Base-by-base conservation (phyloP, 2,113 vertebrate species). In the Carollia perspicillata region DNA sequence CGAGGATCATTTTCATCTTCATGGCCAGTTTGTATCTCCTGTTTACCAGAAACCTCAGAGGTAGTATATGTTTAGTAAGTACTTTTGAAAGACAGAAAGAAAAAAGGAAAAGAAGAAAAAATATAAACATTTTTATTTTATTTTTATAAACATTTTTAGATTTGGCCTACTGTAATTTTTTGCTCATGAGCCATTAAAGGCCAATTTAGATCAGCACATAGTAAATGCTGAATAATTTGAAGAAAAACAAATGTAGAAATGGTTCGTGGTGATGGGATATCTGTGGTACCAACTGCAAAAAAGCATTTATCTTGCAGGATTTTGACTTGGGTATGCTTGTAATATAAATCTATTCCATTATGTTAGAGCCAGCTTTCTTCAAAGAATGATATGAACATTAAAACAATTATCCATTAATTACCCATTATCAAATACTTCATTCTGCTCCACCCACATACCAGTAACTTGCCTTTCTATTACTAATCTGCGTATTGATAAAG, bases 351-450 rank as follows among this genome's bases (percentile, higher is more conserved):
- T 53, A n/a, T 60, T 44, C 22, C 23, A 66, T 78, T 69, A 91
- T 20, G 74, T 79, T 44, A 81, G 28, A 89, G 37, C 3, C 51
- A 92, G 47, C 4, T 66, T 81, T 93, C 35, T 78, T 92, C 77
- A 75, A 7, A 94, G 49, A 85, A 87, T 75, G 60, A 93, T 84
- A 47, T 30, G 80, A 81, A 89, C 37, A 79, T 69, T 93, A 69
- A 86, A 66, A 71, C 17, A 93, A 79, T 75, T 88, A 95, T 92
- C 58, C 33, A 69, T 86, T 89, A 93, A 58, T 26, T 58, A 26
- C 63, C 63, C 58, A 75, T 84, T 47, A 74, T 74, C 20, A 94
- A 37, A 81, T 95, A 81, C n/a, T 63, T 85, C 14, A 80, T 30
- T 90, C 30, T 84, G 18, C 9, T 79, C 40, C 33, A 65, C 71